Conservation (phyloP, 2,888 invertebrate species). For the Eurytoma adleriae region DNA sequence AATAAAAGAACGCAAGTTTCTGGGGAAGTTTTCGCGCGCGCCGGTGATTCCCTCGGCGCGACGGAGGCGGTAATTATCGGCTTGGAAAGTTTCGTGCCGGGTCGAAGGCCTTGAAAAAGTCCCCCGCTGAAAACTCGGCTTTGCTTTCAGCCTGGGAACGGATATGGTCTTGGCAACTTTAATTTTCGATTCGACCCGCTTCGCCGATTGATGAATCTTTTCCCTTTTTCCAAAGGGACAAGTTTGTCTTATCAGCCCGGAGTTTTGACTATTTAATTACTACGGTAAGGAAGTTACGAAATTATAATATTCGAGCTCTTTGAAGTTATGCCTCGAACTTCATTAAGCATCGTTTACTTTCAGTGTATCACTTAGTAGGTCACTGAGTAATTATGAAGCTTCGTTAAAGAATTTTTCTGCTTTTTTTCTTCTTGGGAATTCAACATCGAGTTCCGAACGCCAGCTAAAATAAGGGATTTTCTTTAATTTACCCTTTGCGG, state of each 20-base stretch:
- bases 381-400: too few relatives aligned
- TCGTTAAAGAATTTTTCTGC: too few relatives aligned
- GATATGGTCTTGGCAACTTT: constrained; percentile 10
- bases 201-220: neutral
- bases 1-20: too few relatives aligned
- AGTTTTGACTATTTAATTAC: neutral
- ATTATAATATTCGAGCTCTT: too few relatives aligned
- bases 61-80: constrained; percentile 35
- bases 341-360: too few relatives aligned
- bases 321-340: too few relatives aligned
- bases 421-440: too few relatives aligned
- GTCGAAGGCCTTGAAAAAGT: constrained; percentile 11
- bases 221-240: neutral
- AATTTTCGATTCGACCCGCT: constrained; percentile 28
- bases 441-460: too few relatives aligned
- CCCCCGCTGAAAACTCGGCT: constrained; percentile 9
- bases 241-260: constrained; percentile 5
- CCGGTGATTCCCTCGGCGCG: neutral
- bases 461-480: too few relatives aligned
- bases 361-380: too few relatives aligned
- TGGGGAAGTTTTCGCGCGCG: too few relatives aligned
- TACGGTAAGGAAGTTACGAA: neutral
- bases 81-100: constrained; percentile 6
- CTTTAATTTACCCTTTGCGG: too few relatives aligned
- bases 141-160: constrained; percentile 13